phyloP scores from a whole-genome alignment of 2,797 vertebrate genomes.

The Lepus oiostolus region DNA sequence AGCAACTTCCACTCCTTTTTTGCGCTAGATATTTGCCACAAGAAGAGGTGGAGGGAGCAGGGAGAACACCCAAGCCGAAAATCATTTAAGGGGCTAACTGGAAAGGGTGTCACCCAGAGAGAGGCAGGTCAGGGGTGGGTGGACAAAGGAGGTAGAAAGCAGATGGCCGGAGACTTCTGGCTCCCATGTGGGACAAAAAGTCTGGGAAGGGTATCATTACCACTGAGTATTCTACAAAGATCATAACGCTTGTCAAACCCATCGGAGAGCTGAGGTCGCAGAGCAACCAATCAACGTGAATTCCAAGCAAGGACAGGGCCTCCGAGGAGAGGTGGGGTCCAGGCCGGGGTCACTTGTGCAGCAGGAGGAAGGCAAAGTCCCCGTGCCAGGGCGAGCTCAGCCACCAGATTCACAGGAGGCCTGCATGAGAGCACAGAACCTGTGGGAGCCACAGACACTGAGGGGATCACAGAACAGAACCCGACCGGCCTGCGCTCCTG shows the following conservation, averaged over 20 bases:
- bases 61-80: not conserved
- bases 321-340: not conserved
- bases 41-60: not conserved
- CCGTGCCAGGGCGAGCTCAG: not conserved
- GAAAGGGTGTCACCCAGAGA: not conserved
- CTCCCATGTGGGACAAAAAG: slow-evolving; percentile 13
- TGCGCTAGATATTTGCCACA: slow-evolving; percentile 6
- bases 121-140: not conserved
- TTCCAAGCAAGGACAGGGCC: slow-evolving; percentile 31
- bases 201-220: not conserved
- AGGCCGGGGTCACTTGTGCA: slow-evolving; percentile 17
- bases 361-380: not conserved
- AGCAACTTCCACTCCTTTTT: slow-evolving; percentile 40
- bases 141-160: not conserved
- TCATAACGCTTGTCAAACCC: slow-evolving; percentile 28
- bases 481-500: not conserved
- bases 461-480: not conserved
- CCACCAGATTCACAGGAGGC: not conserved
- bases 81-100: not conserved
- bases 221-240: slow-evolving; percentile 7
- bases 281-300: slow-evolving; percentile 43
- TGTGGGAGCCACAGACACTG: not conserved
- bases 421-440: not conserved
- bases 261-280: slow-evolving; percentile 47
- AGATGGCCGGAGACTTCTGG: not conserved